phyloP scores from a whole-genome alignment of 2,113 vertebrate genomes.

The Phodopus roborovskii region DNA sequence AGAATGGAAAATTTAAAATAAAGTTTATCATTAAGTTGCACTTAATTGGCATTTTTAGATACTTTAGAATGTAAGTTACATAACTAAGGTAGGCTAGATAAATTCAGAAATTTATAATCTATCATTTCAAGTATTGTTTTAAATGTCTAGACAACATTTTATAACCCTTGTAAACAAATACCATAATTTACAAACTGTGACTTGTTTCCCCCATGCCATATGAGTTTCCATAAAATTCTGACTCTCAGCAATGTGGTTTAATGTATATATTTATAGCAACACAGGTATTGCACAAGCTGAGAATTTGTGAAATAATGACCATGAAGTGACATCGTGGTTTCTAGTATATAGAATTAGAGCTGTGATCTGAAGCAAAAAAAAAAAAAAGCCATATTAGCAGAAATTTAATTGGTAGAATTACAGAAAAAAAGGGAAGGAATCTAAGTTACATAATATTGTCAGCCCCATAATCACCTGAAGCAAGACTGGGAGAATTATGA shows the following conservation, averaged over 20 bases:
- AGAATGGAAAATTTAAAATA: slow-evolving; percentile 12
- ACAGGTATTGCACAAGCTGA: slow-evolving; percentile 4
- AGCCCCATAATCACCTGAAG: slow-evolving; percentile 27
- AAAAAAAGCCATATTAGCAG: not conserved
- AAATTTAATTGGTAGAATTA: slow-evolving; percentile 50
- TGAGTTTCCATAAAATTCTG: slow-evolving; percentile 13
- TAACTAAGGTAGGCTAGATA: not conserved
- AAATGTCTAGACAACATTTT: not conserved
- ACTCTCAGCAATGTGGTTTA: not conserved
- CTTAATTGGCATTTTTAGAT: not conserved
- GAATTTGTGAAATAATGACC: slow-evolving; percentile 12
- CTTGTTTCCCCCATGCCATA: not conserved
- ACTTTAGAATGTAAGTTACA: not conserved
- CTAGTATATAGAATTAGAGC: slow-evolving; percentile 10
- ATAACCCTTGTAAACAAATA: slow-evolving; percentile 1
- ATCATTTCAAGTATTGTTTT: slow-evolving; percentile 2
- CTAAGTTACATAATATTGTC: not conserved
- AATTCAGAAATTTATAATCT: not conserved
- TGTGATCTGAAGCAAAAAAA: slow-evolving; percentile 29
- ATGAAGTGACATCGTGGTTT: not conserved
- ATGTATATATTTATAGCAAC: slow-evolving; percentile 23
- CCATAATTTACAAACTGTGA: not conserved
- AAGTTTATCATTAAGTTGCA: slow-evolving; percentile 7
- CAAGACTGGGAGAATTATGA: slow-evolving; percentile 39
- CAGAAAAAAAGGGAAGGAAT: not conserved